A percentile compares a stretch with the other conserved stretches of the same genome.
Conservation (phyloP, 2,888 invertebrate species). For the Noctua janthe region DNA sequence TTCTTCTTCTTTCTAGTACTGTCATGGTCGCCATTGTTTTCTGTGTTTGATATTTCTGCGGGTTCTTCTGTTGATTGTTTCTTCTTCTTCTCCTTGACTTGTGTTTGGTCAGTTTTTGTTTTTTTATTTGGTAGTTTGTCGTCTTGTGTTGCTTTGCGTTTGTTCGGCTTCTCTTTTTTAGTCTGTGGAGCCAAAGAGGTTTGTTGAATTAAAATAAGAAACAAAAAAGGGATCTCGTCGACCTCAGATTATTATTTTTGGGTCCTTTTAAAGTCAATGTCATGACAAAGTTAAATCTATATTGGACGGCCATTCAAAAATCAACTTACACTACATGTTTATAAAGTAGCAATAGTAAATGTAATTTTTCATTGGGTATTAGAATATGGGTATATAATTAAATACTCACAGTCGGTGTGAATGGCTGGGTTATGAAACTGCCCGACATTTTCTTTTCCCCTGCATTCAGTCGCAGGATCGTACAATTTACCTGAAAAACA, state of each 20-base stretch:
- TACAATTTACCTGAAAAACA: constrained; percentile 87
- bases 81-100: constrained; percentile 44
- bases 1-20: constrained; percentile 29
- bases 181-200: constrained; percentile 66
- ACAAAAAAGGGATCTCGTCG: neutral
- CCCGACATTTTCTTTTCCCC: constrained; percentile 83
- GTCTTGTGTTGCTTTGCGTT: constrained; percentile 63
- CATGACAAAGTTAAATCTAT: neutral
- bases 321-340: neutral
- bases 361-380: neutral
- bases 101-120: constrained; percentile 30
- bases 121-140: constrained; percentile 48
- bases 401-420: constrained; percentile 76
- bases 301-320: constrained; percentile 3
- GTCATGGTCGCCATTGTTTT: constrained; percentile 14
- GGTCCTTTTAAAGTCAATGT: neutral
- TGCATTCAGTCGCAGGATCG: constrained; percentile 80
- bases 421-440: constrained; percentile 82
- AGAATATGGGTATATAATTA: neutral
- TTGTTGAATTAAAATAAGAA: neutral
- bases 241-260: neutral
- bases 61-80: constrained; percentile 20
- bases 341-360: neutral
- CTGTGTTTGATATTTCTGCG: constrained; percentile 15
- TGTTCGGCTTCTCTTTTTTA: constrained; percentile 66